Conservation (phyloP, 2,888 invertebrate species). For the Spodoptera exigua region DNA sequence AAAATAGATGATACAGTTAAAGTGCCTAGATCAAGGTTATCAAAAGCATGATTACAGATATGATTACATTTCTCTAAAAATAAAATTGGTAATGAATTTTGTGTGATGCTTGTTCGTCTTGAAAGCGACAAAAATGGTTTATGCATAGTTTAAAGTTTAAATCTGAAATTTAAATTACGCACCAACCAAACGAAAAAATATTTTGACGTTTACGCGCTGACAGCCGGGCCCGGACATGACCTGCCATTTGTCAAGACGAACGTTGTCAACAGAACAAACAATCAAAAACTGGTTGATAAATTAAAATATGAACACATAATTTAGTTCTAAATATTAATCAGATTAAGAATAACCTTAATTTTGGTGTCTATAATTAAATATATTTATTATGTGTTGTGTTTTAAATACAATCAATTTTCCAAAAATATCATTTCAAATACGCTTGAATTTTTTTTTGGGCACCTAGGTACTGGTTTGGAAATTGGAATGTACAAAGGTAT, state of each 20-base stretch:
- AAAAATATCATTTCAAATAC: too few species aligned
- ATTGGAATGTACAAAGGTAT: too few species aligned
- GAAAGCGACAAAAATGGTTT: constrained; percentile 3
- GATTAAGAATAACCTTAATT: too few species aligned
- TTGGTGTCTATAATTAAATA: too few species aligned
- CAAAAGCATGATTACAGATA: constrained; percentile 7
- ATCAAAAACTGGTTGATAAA: too few species aligned
- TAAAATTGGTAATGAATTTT: constrained; percentile 21
- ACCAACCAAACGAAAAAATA: constrained; percentile 34
- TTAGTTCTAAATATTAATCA: too few species aligned
- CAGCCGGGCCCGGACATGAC: constrained; percentile 2
- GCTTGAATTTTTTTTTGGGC: too few species aligned
- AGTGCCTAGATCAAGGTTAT: constrained; percentile 46
- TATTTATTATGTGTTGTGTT: too few species aligned
- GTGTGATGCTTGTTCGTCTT: constrained; percentile 2
- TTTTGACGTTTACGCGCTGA: constrained; percentile 30
- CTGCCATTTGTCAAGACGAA: neutral
- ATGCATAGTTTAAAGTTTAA: constrained; percentile 20
- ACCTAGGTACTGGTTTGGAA: too few species aligned
- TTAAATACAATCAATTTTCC: too few species aligned
- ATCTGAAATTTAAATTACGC: constrained; percentile 44
- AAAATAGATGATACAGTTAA: constrained; percentile 16
- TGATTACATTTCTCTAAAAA: constrained; percentile 7
- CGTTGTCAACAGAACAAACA: too few species aligned
- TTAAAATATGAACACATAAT: too few species aligned